Evolutionary conservation across 1,140 invertebrate genomes (phyloP).

Genomic region (Portunus trituberculatus): DNA sequence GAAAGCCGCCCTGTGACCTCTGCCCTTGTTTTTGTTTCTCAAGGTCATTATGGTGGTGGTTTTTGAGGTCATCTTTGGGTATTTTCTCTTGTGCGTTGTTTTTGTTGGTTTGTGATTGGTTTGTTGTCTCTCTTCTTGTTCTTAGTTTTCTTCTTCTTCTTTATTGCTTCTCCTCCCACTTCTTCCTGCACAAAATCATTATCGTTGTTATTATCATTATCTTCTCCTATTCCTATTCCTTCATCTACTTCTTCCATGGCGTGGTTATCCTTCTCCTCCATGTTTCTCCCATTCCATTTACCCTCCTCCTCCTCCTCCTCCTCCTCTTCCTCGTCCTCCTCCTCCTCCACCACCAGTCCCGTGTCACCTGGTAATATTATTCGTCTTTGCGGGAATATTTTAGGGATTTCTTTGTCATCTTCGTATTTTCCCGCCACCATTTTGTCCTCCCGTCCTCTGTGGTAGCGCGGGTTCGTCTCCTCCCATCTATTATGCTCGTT

Average conservation of each 20-base stretch:
- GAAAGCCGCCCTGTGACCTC: neutral
- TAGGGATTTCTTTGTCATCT: neutral
- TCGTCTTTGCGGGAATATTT: neutral
- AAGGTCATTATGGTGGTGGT: neutral
- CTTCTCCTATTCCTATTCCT: neutral
- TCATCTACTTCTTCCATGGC: conserved; percentile 18
- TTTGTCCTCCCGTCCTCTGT: neutral
- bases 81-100: neutral
- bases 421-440: neutral
- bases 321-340: conserved; percentile 41
- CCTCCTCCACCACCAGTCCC: neutral
- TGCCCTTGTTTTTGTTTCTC: neutral
- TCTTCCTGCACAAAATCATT: conserved; percentile 49
- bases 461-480: too few relatives aligned
- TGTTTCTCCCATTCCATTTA: conserved; percentile 14
- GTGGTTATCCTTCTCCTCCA: conserved; percentile 48
- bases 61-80: neutral
- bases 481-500: neutral
- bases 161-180: conserved; percentile 43
- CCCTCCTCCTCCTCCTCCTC: conserved; percentile 33
- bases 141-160: conserved; percentile 33
- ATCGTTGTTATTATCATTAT: neutral
- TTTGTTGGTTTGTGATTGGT: neutral
- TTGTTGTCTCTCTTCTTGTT: neutral
- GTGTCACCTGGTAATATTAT: neutral